These are phyloP conservation scores for Bovichtus diacanthus DNA, from an alignment of 2,797 vertebrate genomes.

Conservation along the genomic window DNA sequence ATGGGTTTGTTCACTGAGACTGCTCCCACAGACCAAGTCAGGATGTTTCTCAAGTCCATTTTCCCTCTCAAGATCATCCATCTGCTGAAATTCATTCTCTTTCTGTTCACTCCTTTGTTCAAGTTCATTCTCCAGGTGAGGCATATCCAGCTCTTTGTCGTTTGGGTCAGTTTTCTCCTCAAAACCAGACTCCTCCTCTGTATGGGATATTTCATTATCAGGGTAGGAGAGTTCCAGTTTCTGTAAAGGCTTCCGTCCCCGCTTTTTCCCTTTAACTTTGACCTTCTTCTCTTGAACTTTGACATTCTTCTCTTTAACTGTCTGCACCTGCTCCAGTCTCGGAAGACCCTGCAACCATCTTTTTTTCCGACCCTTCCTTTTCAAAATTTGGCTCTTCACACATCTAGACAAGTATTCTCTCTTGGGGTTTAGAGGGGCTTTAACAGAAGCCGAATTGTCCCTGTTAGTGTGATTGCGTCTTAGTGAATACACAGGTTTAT, in stretches of 20 bases:
- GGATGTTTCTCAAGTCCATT: slow-evolving; percentile 22
- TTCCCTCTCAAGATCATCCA: slow-evolving; percentile 23
- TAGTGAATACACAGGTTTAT: slow-evolving; percentile 73
- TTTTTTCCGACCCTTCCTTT: slow-evolving; percentile 83
- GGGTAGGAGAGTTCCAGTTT: slow-evolving; percentile 82
- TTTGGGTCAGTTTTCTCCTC: slow-evolving; percentile 32
- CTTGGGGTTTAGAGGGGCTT: slow-evolving; percentile 72
- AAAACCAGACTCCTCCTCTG: slow-evolving; percentile 39
- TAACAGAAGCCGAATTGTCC: slow-evolving; percentile 64
- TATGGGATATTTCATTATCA: slow-evolving; percentile 81
- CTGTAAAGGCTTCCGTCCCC: slow-evolving; percentile 66
- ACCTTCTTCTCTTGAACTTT: slow-evolving; percentile 55
- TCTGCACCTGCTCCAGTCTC: slow-evolving; percentile 59
- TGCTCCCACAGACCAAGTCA: background rate
- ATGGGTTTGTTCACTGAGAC: background rate
- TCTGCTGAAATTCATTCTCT: slow-evolving; percentile 17
- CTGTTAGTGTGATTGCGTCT: slow-evolving; percentile 58
- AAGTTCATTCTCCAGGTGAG: slow-evolving; percentile 38
- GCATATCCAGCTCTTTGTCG: slow-evolving; percentile 23
- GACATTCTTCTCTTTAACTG: slow-evolving; percentile 52
- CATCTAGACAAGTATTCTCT: slow-evolving; percentile 83
- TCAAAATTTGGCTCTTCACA: slow-evolving; percentile 82
- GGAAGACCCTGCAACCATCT: slow-evolving; percentile 80
- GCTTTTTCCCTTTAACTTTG: slow-evolving; percentile 64
- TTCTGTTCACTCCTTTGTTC: slow-evolving; percentile 6